These are phyloP conservation scores for Deilephila porcellus DNA, from an alignment of 2,888 invertebrate genomes.

Conservation along the genomic window DNA sequence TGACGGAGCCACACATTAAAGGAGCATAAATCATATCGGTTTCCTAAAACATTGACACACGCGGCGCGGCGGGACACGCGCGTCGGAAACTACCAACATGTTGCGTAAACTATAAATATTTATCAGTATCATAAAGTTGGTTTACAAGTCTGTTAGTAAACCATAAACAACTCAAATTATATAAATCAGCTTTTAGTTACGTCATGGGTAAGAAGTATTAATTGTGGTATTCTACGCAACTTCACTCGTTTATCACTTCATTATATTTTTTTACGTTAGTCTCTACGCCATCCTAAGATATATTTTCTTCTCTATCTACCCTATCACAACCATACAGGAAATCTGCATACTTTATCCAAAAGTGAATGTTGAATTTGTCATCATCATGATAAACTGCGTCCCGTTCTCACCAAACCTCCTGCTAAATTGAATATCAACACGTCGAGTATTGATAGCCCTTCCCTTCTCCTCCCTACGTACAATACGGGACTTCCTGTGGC, in stretches of 20 bases:
- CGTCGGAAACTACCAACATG: not conserved
- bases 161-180: not conserved
- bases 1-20: constrained; percentile 18
- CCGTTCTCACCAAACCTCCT: no score
- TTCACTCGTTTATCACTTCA: not conserved
- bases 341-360: no score
- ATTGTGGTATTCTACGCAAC: not conserved
- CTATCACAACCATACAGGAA: no score
- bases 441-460: no score
- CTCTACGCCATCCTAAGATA: no score
- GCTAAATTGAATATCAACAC: no score
- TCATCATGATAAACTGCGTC: no score
- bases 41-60: constrained; percentile 4
- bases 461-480: not conserved
- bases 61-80: not conserved
- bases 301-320: no score
- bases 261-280: no score
- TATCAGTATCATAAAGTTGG: constrained; percentile 3
- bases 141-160: not conserved
- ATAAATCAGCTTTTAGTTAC: not conserved
- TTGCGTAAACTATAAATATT: constrained; percentile 23
- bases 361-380: no score
- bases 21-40: constrained; percentile 23
- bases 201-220: not conserved
- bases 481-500: not conserved